phyloP scores from a whole-genome alignment of 2,888 invertebrate genomes.

The Lepetodrilus schrolli region DNA sequence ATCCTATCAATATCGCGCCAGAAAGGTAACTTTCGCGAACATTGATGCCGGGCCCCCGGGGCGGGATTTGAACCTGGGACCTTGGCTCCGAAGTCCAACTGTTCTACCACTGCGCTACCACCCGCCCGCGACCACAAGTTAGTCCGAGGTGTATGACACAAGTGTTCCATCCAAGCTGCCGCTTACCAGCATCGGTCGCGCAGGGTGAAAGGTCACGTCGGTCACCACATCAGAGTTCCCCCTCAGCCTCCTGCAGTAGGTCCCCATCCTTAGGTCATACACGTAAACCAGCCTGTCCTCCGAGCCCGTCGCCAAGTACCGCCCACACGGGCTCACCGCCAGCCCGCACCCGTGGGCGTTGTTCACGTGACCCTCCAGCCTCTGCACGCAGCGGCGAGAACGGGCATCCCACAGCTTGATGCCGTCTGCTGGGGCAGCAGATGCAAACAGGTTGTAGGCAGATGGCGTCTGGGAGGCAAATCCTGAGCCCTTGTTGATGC shows the following conservation, averaged over 20 bases:
- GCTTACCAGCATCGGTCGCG: constrained; percentile 55
- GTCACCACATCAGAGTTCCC: constrained; percentile 72
- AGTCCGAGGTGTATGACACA: constrained; percentile 41
- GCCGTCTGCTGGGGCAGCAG: constrained; percentile 72
- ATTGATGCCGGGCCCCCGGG: too few relatives aligned
- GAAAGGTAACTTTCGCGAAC: too few relatives aligned
- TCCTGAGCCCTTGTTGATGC: constrained; percentile 69
- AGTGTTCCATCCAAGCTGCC: constrained; percentile 55
- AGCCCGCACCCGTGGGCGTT: constrained; percentile 71
- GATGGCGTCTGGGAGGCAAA: constrained; percentile 65
- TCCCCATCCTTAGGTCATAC: constrained; percentile 71
- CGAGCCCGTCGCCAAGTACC: constrained; percentile 72
- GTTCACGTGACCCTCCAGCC: constrained; percentile 72
- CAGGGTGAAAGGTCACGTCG: constrained; percentile 71
- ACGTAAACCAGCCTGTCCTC: constrained; percentile 74
- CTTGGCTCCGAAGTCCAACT: too few relatives aligned
- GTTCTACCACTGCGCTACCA: too few relatives aligned
- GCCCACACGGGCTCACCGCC: constrained; percentile 73
- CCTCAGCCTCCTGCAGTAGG: constrained; percentile 67
- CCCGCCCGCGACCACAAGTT: neutral
- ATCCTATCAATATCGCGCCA: too few relatives aligned
- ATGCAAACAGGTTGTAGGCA: constrained; percentile 72
- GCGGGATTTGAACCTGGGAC: too few relatives aligned
- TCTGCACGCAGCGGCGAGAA: constrained; percentile 69
- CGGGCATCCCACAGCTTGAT: constrained; percentile 75